Evolutionary conservation across 1,140 invertebrate species (phyloP), one percentile per base, ranked within the genome.

Genomic region (Dinoponera quadriceps): DNA sequence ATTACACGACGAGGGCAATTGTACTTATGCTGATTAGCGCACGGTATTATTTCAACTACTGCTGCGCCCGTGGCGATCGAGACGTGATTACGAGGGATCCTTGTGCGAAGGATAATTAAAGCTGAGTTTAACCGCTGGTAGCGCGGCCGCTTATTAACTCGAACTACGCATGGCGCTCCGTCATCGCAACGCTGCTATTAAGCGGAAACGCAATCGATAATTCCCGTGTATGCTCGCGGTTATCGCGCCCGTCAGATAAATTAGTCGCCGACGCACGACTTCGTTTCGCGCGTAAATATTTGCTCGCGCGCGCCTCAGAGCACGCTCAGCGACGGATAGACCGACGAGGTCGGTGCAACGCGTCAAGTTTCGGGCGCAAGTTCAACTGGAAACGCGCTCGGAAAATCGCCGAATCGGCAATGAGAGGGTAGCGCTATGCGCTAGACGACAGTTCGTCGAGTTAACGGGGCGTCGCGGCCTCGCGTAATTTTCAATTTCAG

Each of bases 131-230:
- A 57, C 65, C 71, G 44, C 65, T 59, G 71, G 66, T 80, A 71
- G 66, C 75, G 25, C 29, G 66, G 51, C 54, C 51, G 57, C 71
- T 80, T 80, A 71, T 80, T 71, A 80, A 33, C n/a, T n/a, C 18
- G 13, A n/a, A 65, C 59, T 51, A 51, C 27, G 11, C 38, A 44
- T 9, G 16, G 27, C 44, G 27, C 44, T 75, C n/a, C n/a, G 73
- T 75, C 73, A 65, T 75, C 59, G 44, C 44, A 51, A 75, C 73
- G 44, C 27, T 75, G 73, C 73, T 75, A 75, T 75, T 75, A 75
- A 75, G 44, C 44, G 38, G 59, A 75, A 75, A 75, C 27, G 25
- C n/a, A 63, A 75, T 75, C 59, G 73, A 65, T 75, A 75, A 65
- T 54, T 16, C 51, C 49, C 49, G 38, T 14, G 60, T n/a, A n/a